A percentile compares a stretch with the other conserved stretches of the same genome.
Evolutionary conservation across 2,113 vertebrate genomes (phyloP).

Genomic region (Poecile atricapillus): DNA sequence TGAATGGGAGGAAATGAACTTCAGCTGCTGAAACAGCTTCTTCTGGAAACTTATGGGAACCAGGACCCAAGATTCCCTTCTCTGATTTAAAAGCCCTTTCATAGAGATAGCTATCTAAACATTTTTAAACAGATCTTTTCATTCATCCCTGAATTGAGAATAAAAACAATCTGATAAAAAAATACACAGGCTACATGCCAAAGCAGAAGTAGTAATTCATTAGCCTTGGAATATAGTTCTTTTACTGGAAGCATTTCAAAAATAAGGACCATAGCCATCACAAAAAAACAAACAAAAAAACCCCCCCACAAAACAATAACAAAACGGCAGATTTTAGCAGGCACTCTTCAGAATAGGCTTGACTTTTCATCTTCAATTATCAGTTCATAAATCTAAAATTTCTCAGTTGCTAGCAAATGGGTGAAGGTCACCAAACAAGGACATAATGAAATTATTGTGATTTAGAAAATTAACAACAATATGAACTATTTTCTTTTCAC

Average conservation of each 20-base stretch:
- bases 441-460: neutral
- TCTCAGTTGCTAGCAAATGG: neutral
- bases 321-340: neutral
- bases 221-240: neutral
- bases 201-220: neutral
- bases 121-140: slow-evolving; percentile 11
- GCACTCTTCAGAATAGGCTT: neutral
- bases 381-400: slow-evolving; percentile 6
- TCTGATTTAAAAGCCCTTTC: neutral
- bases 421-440: neutral
- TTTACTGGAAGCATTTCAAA: slow-evolving; percentile 1
- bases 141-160: slow-evolving; percentile 31
- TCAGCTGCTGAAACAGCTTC: neutral
- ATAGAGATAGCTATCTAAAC: neutral
- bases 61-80: neutral
- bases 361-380: neutral
- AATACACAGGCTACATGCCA: neutral
- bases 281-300: neutral
- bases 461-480: neutral
- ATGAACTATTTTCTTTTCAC: neutral
- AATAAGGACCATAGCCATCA: neutral
- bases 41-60: neutral
- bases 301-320: no score
- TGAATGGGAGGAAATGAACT: neutral
- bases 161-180: slow-evolving; percentile 38